Evolutionary conservation across 2,797 vertebrate genomes (phyloP), one percentile per base, ranked within the genome.

Genomic region (Catharus ustulatus): DNA sequence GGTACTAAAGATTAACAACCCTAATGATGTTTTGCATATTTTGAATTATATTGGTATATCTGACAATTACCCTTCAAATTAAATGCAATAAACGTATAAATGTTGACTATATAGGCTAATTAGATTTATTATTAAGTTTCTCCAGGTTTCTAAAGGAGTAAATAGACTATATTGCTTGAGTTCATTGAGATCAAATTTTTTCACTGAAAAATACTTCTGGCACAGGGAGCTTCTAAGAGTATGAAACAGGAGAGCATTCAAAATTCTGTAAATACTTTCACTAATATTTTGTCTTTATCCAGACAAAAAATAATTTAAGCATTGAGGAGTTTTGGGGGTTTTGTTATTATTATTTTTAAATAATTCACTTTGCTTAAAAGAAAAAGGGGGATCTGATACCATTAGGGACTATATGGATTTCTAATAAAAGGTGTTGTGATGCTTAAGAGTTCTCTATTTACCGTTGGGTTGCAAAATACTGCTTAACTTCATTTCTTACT

Each of bases 1-100:
- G 62, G 76, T 87, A 55, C 68, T 94, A 69, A 93, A 95, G 92
- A 96, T 96, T 95, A 95, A 92, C 87, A 94, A 29, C 93, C 73
- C 51, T 93, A 91, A 58, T 94, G 64, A 92, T 87, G 24, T 55
- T 69, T 85, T 95, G 48, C 68, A 73, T 96, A 95, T 91, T 96
- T 97, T 91, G 82, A 94, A 92, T 94, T 95, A 40, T 93, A 90
- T 80, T 93, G 95, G 51, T 67, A 57, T 97, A 95, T 96, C 66
- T 96, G 85, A 92, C 79, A 96, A 95, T 95, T 94, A 36, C n/a
- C 30, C 20, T 96, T 86, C 90, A 88, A 95, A 94, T 95, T 94
- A 95, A 95, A 90, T 93, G 36, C 77, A 69, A 75, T 96, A 94
- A 90, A 94, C 84, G 94, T 72, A 93, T 78, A 84, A 81, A 91